Conservation (phyloP, 2,797 vertebrate genomes). For the Sebastes iracundus region DNA sequence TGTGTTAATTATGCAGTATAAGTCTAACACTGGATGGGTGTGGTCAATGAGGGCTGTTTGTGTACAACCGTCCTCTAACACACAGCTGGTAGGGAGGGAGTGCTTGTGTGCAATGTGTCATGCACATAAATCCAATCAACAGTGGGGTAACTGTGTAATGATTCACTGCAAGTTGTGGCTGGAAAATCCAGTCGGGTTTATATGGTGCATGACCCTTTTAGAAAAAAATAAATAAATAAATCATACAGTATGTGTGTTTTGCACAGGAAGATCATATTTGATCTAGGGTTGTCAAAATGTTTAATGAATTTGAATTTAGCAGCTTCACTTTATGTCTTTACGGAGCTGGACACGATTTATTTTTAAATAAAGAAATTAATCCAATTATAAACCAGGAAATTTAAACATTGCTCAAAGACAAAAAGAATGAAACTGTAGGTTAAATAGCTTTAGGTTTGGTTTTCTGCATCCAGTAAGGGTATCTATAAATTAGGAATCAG, state of each 20-base stretch:
- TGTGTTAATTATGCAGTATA: slow-evolving; percentile 47
- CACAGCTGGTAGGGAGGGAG: slow-evolving; percentile 32
- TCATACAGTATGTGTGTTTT: background rate
- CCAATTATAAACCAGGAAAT: background rate
- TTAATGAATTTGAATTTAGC: background rate
- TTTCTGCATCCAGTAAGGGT: background rate
- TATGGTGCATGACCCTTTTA: slow-evolving; percentile 9
- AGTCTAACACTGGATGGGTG: slow-evolving; percentile 68
- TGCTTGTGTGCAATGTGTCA: slow-evolving; percentile 34
- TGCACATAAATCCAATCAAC: slow-evolving; percentile 47
- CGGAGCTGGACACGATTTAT: background rate
- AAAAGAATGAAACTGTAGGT: background rate
- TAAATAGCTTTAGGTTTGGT: background rate
- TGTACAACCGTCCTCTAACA: slow-evolving; percentile 46
- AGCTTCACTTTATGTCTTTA: background rate
- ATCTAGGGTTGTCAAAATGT: no score
- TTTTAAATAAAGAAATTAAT: background rate
- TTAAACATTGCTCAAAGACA: background rate
- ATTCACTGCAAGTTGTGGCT: slow-evolving; percentile 57
- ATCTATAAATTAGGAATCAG: background rate
- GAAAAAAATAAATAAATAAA: background rate
- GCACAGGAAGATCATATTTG: background rate
- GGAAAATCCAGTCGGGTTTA: slow-evolving; percentile 55
- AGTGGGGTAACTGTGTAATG: slow-evolving; percentile 18
- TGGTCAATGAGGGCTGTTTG: slow-evolving; percentile 64